Evolutionary conservation across 2,888 invertebrate species (phyloP).

Genomic region (Cephus pygmeus): DNA sequence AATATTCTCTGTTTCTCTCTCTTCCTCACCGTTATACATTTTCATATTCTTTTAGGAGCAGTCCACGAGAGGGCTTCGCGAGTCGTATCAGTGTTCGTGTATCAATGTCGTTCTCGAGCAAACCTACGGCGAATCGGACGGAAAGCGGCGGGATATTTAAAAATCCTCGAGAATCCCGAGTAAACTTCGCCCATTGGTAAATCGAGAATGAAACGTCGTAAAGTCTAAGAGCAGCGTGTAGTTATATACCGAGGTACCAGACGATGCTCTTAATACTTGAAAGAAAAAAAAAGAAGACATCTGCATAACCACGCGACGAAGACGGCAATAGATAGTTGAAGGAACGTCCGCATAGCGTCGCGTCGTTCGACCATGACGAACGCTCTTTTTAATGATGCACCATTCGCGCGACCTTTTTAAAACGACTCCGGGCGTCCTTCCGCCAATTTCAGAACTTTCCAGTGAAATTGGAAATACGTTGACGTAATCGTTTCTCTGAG

Average conservation of each 20-base stretch:
- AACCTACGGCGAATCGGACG: too few species aligned
- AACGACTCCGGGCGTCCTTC: neutral
- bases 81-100: too few species aligned
- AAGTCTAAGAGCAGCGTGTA: too few species aligned
- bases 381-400: slow-evolving; percentile 13
- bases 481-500: neutral
- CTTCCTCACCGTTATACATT: slow-evolving; percentile 4
- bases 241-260: too few species aligned
- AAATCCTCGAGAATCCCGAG: too few species aligned
- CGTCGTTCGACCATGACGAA: slow-evolving; percentile 31
- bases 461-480: neutral
- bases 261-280: neutral
- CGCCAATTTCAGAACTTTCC: neutral
- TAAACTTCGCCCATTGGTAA: too few species aligned
- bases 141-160: too few species aligned
- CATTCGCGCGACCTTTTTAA: too few species aligned
- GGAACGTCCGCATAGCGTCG: slow-evolving; percentile 32
- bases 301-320: slow-evolving; percentile 25
- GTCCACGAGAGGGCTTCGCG: neutral
- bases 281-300: slow-evolving; percentile 23
- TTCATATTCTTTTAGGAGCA: too few species aligned
- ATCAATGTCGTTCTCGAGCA: too few species aligned
- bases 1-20: slow-evolving; percentile 3
- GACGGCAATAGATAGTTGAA: slow-evolving; percentile 26
- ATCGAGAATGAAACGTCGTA: too few species aligned